Base-by-base conservation (phyloP, 2,888 invertebrate genomes). In the Aspidapion aeneum region DNA sequence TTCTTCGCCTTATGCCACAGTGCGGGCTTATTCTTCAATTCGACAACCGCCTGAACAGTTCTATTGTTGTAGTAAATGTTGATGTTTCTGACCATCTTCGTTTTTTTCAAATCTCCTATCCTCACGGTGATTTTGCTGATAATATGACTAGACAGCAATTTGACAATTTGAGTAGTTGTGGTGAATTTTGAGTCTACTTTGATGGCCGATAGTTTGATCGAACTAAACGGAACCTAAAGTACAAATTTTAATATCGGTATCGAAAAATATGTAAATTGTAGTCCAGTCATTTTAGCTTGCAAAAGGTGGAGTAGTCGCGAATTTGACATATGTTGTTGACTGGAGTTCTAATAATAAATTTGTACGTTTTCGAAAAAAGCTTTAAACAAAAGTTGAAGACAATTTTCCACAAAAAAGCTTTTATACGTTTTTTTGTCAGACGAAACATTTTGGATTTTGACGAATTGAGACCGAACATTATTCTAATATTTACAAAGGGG, bases 1-100 rank as follows among this genome's bases (percentile, higher is more conserved):
- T 93, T 92, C 75, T 96, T 96, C 0, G 98, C 98, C 78, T 95
- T 95, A 79, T 97, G 96, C 98, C 98, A 98, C 84, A 97, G 87
- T 1, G 93, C 86, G 12, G 96, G 95, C 73, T 94, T 93, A 78
- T 98, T 98, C 82, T 98, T 98, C 51, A 98, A 82, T 78, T 99
- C 98, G 19, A 98, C 97, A 1, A 98, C 97, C 0, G 97, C 96
- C 77, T 97, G 96, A 0, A 98, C 97, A 58, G 90, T 91, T 61
- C 97, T 87, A 79, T 97, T 97, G 79, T 97, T 98, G 82, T 98
- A 98, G 81, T 94, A 98, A 72, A 98, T 92, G 80, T 95, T 96
- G 74, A 98, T 91, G 1, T 94, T 93, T 66, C 96, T 88, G 62
- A 98, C 96, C 96, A 98, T 98, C 84, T 98, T 97, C 62, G 94